Percentiles rank a stretch among this genome's conserved stretches.
phyloP scores from a whole-genome alignment of 1,140 invertebrate genomes.

The Hyphantria cunea region DNA sequence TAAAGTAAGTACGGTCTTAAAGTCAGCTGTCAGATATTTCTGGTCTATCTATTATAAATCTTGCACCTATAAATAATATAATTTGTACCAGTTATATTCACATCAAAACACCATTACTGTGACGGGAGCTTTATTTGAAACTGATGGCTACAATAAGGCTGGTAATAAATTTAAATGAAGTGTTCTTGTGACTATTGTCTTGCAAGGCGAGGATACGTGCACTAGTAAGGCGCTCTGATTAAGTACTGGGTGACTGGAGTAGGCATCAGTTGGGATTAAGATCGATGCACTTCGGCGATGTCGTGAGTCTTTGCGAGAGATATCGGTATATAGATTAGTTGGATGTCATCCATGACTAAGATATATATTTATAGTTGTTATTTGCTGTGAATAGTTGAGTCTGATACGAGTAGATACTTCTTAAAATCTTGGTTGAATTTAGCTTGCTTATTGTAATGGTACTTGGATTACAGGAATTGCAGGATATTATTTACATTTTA shows the following conservation, averaged over 20 bases:
- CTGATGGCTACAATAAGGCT: constrained; percentile 7
- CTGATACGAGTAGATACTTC: no score
- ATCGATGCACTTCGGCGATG: constrained; percentile 4
- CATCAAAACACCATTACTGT: constrained; percentile 6
- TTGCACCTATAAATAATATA: no score
- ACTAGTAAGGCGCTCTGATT: constrained; percentile 20
- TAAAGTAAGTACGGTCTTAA: no score
- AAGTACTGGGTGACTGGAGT: constrained; percentile 27
- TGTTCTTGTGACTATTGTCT: constrained; percentile 5
- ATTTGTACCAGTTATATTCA: not conserved
- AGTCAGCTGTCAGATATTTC: no score
- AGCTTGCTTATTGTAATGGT: no score
- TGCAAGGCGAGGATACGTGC: constrained; percentile 25
- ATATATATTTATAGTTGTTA: no score
- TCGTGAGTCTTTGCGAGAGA: constrained; percentile 16
- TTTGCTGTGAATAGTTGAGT: no score
- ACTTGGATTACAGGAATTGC: no score
- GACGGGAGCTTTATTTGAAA: not conserved
- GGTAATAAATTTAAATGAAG: constrained; percentile 14
- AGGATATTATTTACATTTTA: no score
- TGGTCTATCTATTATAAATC: no score
- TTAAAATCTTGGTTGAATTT: no score
- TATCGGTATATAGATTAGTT: constrained; percentile 3
- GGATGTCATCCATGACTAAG: not conserved
- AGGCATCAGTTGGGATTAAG: constrained; percentile 15